Base-by-base conservation (phyloP, 2,888 invertebrate species). In the Tineola bisselliella region DNA sequence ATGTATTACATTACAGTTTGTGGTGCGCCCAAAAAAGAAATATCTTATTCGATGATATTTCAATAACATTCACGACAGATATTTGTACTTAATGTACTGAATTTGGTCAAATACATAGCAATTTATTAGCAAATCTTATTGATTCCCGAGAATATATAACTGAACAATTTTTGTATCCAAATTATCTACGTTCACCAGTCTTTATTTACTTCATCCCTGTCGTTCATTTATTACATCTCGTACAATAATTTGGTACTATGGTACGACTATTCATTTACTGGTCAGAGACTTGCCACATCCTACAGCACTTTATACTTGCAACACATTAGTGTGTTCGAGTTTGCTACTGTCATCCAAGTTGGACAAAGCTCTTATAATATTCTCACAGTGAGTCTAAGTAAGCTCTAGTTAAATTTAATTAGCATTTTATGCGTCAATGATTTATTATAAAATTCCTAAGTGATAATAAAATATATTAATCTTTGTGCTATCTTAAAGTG, bases 401-500 rank as follows among this genome's bases (percentile, higher is more conserved):
- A 48, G 48, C 48, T 48, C 48, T 48, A 48, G 8, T 8, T 48
- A 48, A n/a, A 48, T 15, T 74, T 65, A 68, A 66, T 69, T 68
- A 80, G 81, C 87, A 87, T 87, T 77, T 75, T 44, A 87, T 87
- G 83, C 81, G 77, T 33, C 33, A 33, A 56, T 71, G 48, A 48
- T 48, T 74, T 69, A 73, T 72, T 81, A 74, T 83, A 82, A 80
- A 81, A 81, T 72, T 79, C 81, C 81, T 84, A 84, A 79, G 75
- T 80, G 79, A 83, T 87, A 86, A 82, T 87, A 87, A 87, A 87
- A 87, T 87, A 87, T 86, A 87, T 87, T 86, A 87, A 84, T 86
- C 86, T 87, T 87, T 87, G 86, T 87, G 86, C 86, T 86, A 87
- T 81, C 84, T 86, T 87, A 86, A n/a, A 48, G 15, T 43, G 13